Evolutionary conservation across 2,113 vertebrate species (phyloP).

Genomic region (Aleadryas rufinucha): DNA sequence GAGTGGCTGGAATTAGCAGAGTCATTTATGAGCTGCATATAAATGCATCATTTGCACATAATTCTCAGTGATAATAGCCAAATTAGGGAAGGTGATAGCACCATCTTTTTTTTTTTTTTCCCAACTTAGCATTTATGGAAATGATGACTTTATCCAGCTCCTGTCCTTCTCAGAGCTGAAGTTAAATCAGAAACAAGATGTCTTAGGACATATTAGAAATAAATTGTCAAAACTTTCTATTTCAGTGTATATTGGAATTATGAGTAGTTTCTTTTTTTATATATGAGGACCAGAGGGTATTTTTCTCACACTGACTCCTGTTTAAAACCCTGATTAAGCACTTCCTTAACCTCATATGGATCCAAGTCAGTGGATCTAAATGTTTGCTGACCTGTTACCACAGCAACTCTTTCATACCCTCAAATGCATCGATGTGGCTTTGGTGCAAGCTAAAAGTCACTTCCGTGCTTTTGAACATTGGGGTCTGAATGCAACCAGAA

Average conservation of each 20-base stretch:
- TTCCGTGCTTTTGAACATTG: background rate
- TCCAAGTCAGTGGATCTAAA: background rate
- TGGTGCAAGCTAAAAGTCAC: background rate
- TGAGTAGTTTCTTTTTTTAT: background rate
- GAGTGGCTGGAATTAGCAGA: slow-evolving; percentile 45
- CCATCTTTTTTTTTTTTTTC: background rate
- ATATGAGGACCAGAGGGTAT: background rate
- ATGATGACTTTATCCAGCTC: background rate
- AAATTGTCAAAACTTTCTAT: background rate
- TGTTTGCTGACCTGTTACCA: background rate
- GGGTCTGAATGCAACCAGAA: background rate
- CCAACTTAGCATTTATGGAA: background rate
- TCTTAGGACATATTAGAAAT: background rate
- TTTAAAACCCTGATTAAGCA: background rate
- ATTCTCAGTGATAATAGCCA: background rate
- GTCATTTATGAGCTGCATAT: background rate
- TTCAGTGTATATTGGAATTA: background rate
- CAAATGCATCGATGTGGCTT: background rate
- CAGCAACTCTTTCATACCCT: background rate
- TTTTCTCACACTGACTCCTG: background rate
- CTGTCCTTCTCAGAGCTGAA: background rate
- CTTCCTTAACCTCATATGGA: background rate
- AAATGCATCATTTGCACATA: slow-evolving; percentile 38
- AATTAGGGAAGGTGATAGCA: slow-evolving; percentile 5
- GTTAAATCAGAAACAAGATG: background rate